These are phyloP conservation scores for Penaeus japonicus DNA, from an alignment of 1,140 invertebrate species.

Conservation along the genomic window DNA sequence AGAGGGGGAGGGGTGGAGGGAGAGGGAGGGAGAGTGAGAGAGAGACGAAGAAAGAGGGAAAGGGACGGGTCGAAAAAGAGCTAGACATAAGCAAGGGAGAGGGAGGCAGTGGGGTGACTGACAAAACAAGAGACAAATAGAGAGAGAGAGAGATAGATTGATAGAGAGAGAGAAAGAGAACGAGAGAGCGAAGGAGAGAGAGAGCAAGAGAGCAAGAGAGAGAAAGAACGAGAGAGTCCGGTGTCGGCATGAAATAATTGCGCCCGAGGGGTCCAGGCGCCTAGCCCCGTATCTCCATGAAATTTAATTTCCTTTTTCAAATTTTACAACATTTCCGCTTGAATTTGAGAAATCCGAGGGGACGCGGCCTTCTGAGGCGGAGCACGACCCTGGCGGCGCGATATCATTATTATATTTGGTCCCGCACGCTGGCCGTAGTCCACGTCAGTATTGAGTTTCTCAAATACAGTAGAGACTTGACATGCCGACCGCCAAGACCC, in stretches of 20 bases:
- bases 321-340: slow-evolving; percentile 53
- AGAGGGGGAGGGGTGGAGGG: too few relatives aligned
- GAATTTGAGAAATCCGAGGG: slow-evolving; percentile 45
- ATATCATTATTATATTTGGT: slow-evolving; percentile 51
- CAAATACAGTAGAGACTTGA: neutral
- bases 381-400: slow-evolving; percentile 22
- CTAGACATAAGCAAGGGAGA: neutral
- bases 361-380: slow-evolving; percentile 19
- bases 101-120: too few relatives aligned
- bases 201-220: neutral
- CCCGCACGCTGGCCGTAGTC: slow-evolving; percentile 22
- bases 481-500: neutral
- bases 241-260: slow-evolving; percentile 40
- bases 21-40: neutral
- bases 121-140: neutral
- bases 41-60: neutral
- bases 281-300: slow-evolving; percentile 39
- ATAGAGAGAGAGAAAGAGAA: neutral
- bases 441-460: slow-evolving; percentile 32
- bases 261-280: slow-evolving; percentile 26
- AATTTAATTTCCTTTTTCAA: slow-evolving; percentile 54
- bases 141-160: neutral
- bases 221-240: neutral
- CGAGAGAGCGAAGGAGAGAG: neutral
- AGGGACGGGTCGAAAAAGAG: neutral